These are phyloP conservation scores for Volucella inanis DNA, from an alignment of 2,888 invertebrate genomes.

Conservation along the genomic window DNA sequence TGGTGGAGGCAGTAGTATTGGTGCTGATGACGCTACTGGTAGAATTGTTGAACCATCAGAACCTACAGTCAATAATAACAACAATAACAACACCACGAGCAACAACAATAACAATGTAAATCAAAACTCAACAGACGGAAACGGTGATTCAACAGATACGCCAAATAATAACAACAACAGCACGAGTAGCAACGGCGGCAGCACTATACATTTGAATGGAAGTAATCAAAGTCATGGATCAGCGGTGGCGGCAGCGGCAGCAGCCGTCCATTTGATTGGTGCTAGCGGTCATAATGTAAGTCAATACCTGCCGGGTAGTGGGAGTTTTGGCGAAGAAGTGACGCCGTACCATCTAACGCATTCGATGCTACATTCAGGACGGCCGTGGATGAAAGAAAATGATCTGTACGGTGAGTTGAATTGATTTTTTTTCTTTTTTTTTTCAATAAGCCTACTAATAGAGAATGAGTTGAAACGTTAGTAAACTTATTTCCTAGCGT, in stretches of 20 bases:
- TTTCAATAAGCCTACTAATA: neutral
- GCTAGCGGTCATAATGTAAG: conserved; percentile 80
- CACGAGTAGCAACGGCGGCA: conserved; percentile 52
- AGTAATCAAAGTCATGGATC: conserved; percentile 68
- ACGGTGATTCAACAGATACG: conserved; percentile 70
- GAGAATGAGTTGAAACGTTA: too few species aligned
- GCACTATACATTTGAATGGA: conserved; percentile 70
- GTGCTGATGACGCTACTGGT: conserved; percentile 21
- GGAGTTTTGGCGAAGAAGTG: conserved; percentile 81
- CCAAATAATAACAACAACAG: conserved; percentile 75
- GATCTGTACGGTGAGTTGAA: conserved; percentile 82
- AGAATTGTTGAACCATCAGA: conserved; percentile 35
- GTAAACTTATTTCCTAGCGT: too few species aligned
- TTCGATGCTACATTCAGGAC: conserved; percentile 81
- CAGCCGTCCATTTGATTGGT: conserved; percentile 80
- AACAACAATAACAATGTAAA: conserved; percentile 69
- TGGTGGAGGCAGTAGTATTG: conserved; percentile 76
- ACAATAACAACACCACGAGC: conserved; percentile 66
- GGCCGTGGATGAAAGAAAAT: conserved; percentile 82
- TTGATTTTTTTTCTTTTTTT: neutral
- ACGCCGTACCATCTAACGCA: conserved; percentile 82
- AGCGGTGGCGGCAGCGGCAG: conserved; percentile 78
- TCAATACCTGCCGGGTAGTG: conserved; percentile 81
- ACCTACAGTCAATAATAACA: conserved; percentile 59
- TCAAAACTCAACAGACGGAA: conserved; percentile 70